phyloP scores from a whole-genome alignment of 2,113 vertebrate species.

The Pseudonaja textilis region DNA sequence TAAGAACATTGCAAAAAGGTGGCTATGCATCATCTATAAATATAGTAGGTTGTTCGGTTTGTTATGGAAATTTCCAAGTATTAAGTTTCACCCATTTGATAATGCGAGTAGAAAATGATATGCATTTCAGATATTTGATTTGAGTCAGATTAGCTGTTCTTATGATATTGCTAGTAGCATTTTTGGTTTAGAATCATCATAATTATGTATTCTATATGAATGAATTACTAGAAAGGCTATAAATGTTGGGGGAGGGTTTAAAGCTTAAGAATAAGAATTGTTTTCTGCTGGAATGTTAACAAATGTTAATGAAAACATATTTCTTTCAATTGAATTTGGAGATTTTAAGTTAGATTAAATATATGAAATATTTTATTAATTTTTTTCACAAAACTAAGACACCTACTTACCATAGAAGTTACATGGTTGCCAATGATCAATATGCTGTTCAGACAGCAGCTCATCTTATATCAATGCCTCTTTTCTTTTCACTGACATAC shows the following conservation, averaged over 20 bases:
- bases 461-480: neutral
- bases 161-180: neutral
- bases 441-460: neutral
- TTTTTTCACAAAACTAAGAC: neutral
- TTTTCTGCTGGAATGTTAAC: neutral
- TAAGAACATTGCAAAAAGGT: neutral
- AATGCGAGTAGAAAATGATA: neutral
- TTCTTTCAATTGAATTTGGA: neutral
- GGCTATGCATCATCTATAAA: neutral
- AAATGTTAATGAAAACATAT: neutral
- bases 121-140: neutral
- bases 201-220: neutral
- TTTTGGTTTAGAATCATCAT: neutral
- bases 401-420: conserved; percentile 11
- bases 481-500: conserved; percentile 18
- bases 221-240: neutral
- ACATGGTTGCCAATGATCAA: conserved; percentile 24
- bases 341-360: neutral
- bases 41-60: neutral
- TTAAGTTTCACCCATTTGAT: neutral
- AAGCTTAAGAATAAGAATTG: neutral
- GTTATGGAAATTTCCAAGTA: neutral
- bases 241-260: neutral
- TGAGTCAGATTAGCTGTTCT: neutral
- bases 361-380: neutral